These are phyloP conservation scores for Perizoma flavofasciatum DNA, from an alignment of 2,888 invertebrate genomes.

Conservation along the genomic window DNA sequence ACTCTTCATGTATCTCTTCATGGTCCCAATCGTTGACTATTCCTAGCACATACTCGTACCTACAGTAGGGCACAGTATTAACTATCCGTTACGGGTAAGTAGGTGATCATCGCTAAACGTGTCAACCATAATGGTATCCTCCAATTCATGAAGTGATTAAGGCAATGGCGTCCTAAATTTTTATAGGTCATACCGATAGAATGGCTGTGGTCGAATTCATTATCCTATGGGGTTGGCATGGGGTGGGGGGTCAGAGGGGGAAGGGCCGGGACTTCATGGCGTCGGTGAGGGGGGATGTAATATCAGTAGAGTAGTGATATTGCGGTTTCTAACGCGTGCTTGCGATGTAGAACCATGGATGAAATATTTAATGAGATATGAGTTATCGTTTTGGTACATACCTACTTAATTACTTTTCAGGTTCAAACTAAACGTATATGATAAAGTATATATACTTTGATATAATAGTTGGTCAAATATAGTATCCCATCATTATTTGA, in stretches of 20 bases:
- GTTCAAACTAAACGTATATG: too few species aligned
- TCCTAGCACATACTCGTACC: too few species aligned
- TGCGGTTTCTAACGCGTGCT: slow-evolving; percentile 74
- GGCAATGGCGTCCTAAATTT: slow-evolving; percentile 69
- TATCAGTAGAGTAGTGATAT: slow-evolving; percentile 78
- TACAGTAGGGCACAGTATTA: background rate
- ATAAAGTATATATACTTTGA: too few species aligned
- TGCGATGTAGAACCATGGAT: slow-evolving; percentile 55
- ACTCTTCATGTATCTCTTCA: background rate
- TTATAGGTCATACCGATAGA: slow-evolving; percentile 75
- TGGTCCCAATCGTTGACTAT: background rate
- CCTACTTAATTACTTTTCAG: background rate
- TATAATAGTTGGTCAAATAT: too few species aligned
- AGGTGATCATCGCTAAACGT: slow-evolving; percentile 18
- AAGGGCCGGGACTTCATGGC: slow-evolving; percentile 67
- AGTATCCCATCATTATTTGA: too few species aligned
- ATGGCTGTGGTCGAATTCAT: slow-evolving; percentile 73
- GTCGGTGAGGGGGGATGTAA: slow-evolving; percentile 73
- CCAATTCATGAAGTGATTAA: slow-evolving; percentile 57
- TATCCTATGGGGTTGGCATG: slow-evolving; percentile 67
- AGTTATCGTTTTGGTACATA: background rate
- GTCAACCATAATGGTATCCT: slow-evolving; percentile 28
- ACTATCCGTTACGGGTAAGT: slow-evolving; percentile 3
- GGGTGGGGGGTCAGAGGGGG: slow-evolving; percentile 47
- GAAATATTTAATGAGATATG: slow-evolving; percentile 42